phyloP scores from a whole-genome alignment of 2,888 invertebrate species.

The Stramonita haemastoma region DNA sequence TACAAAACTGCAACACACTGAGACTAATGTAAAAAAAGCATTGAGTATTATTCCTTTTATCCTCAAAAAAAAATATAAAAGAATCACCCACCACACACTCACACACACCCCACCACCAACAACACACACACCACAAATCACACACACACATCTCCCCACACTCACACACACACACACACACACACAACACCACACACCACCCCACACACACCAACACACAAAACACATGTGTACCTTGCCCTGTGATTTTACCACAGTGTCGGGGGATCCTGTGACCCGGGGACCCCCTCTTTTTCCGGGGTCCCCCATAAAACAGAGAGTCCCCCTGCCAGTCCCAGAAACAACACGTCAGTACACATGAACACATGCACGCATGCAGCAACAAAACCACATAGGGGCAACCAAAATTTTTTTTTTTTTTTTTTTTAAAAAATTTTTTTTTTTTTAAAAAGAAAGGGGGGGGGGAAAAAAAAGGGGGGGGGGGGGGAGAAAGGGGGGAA shows the following conservation, averaged over 20 bases:
- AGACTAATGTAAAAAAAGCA: too few relatives aligned
- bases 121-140: not conserved
- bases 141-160: not conserved
- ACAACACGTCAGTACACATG: not conserved
- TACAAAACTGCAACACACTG: too few relatives aligned
- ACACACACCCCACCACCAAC: not conserved
- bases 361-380: not conserved
- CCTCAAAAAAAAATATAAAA: too few relatives aligned
- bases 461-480: too few relatives aligned
- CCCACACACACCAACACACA: not conserved
- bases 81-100: too few relatives aligned
- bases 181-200: not conserved
- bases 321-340: constrained; percentile 83
- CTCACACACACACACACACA: not conserved
- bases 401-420: too few relatives aligned
- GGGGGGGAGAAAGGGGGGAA: too few relatives aligned
- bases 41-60: too few relatives aligned
- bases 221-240: constrained; percentile 63
- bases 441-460: too few relatives aligned
- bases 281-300: constrained; percentile 61
- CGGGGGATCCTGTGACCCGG: constrained; percentile 73
- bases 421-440: too few relatives aligned
- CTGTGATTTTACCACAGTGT: constrained; percentile 69
- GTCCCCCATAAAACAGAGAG: constrained; percentile 90
- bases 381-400: not conserved